These are phyloP conservation scores for Corythucha ciliata DNA, from an alignment of 2,888 invertebrate species.

Conservation along the genomic window DNA sequence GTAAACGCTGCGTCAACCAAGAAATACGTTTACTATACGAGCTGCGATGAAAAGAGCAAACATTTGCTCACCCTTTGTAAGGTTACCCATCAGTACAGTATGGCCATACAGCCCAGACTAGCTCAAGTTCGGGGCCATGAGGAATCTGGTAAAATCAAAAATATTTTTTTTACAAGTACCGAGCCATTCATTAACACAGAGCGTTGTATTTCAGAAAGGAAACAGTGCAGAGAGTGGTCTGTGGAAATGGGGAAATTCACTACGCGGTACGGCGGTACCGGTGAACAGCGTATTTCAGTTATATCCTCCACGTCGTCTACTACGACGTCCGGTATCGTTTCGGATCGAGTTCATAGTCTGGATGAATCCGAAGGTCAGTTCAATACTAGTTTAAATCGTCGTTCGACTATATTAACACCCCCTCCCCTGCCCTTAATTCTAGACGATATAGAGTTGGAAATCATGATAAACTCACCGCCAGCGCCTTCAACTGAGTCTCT, in stretches of 20 bases:
- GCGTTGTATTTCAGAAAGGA: slow-evolving; percentile 45
- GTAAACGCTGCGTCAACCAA: slow-evolving; percentile 58
- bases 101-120: slow-evolving; percentile 79
- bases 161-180: background rate
- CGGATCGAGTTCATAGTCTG: slow-evolving; percentile 88
- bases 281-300: slow-evolving; percentile 76
- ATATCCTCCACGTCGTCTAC: slow-evolving; percentile 93
- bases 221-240: slow-evolving; percentile 53
- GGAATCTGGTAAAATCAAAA: slow-evolving; percentile 54
- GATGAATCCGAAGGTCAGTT: slow-evolving; percentile 62
- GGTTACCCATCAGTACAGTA: slow-evolving; percentile 90
- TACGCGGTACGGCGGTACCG: slow-evolving; percentile 40
- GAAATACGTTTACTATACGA: slow-evolving; percentile 80
- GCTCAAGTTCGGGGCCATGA: slow-evolving; percentile 71
- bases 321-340: slow-evolving; percentile 92
- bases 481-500: slow-evolving; percentile 80
- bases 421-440: slow-evolving; percentile 16
- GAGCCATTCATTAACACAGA: background rate
- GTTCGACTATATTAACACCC: too few species aligned
- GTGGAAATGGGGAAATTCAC: slow-evolving; percentile 29
- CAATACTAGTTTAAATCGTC: too few species aligned
- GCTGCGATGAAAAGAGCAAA: slow-evolving; percentile 88
- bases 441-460: slow-evolving; percentile 49
- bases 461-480: slow-evolving; percentile 71
- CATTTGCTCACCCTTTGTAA: slow-evolving; percentile 77